Conservation (phyloP, 2,888 invertebrate genomes). For the Ophion ventricosus region DNA sequence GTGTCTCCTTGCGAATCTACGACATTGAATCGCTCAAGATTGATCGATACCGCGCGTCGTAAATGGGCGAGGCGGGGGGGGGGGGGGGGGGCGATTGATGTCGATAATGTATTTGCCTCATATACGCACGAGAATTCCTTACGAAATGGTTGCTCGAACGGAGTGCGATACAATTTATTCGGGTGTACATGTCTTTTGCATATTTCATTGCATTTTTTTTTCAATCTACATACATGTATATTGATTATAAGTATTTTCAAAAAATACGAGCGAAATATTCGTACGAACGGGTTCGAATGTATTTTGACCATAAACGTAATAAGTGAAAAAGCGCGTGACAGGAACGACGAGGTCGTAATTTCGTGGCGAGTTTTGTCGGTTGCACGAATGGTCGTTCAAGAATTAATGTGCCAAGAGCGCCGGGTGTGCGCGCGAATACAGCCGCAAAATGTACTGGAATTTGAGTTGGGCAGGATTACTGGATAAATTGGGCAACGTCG, state of each 20-base stretch:
- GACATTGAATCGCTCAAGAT: constrained; percentile 21
- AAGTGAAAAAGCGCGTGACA: not conserved
- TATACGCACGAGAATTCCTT: not conserved
- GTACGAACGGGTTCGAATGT: not conserved
- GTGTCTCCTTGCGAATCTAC: not conserved
- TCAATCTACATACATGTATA: not conserved
- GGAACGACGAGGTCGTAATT: constrained; percentile 22
- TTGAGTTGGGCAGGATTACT: constrained; percentile 4
- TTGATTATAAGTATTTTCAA: not conserved
- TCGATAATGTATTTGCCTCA: not conserved
- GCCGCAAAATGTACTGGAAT: not conserved
- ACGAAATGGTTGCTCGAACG: not conserved
- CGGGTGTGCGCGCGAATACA: constrained; percentile 26
- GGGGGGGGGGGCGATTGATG: not conserved
- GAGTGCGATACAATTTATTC: not conserved
- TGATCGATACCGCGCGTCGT: not conserved
- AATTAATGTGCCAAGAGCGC: constrained; percentile 13
- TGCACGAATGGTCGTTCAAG: not conserved
- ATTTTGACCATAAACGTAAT: not conserved
- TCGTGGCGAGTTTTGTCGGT: constrained; percentile 24
- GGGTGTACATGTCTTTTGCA: not conserved
- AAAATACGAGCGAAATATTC: not conserved
- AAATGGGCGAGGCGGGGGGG: not conserved
- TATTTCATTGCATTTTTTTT: not conserved
- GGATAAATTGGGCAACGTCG: constrained; percentile 39